phyloP scores from a whole-genome alignment of 2,888 invertebrate species.

The Petrolisthes cinctipes region DNA sequence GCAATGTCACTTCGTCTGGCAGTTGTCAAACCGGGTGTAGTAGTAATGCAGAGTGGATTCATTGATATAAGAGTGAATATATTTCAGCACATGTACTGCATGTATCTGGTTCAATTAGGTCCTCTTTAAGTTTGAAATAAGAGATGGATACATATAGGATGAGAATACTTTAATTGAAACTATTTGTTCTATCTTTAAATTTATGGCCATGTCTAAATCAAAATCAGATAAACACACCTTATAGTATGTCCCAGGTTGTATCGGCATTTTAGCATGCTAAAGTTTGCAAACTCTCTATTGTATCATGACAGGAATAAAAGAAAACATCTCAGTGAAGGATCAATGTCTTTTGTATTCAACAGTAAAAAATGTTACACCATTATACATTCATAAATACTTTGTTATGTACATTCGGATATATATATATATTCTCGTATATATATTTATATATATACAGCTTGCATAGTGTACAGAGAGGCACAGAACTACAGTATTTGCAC shows the following conservation, averaged over 20 bases:
- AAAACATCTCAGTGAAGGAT: slow-evolving; percentile 1
- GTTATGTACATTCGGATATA: slow-evolving; percentile 31
- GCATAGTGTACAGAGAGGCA: slow-evolving; percentile 37
- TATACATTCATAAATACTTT: slow-evolving; percentile 53
- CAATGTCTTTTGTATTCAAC: slow-evolving; percentile 46
- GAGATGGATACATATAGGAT: neutral
- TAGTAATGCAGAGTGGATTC: no score
- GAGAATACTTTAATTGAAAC: no score
- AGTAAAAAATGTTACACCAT: slow-evolving; percentile 54
- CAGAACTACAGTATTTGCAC: slow-evolving; percentile 8
- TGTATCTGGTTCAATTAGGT: neutral
- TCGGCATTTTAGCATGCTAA: neutral
- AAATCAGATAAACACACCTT: no score
- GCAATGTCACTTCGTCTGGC: no score
- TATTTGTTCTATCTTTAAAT: neutral
- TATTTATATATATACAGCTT: slow-evolving; percentile 39
- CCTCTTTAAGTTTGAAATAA: neutral
- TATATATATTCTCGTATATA: slow-evolving; percentile 19
- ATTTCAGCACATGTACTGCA: neutral
- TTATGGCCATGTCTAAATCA: neutral
- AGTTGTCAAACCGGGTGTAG: no score
- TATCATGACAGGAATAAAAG: neutral
- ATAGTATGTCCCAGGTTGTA: neutral
- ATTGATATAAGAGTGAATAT: neutral
- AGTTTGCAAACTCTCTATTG: neutral